A percentile compares a stretch with the other conserved stretches of the same genome.
phyloP scores from a whole-genome alignment of 2,888 invertebrate genomes.

The Gymnocheta viridis region DNA sequence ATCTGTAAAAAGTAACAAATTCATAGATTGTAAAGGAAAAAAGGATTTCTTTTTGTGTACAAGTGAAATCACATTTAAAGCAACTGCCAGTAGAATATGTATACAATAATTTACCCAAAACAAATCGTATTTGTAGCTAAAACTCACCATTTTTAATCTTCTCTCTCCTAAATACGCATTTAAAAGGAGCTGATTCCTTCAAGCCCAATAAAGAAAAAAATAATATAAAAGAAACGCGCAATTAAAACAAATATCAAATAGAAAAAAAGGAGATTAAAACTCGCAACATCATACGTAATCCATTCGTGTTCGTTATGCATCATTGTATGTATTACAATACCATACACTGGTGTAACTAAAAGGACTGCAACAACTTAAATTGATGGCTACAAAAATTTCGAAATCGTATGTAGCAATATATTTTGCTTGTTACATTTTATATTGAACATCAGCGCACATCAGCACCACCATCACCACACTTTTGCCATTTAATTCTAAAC shows the following conservation, averaged over 20 bases:
- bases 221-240: no score
- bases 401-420: conserved; percentile 12
- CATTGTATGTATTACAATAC: conserved; percentile 32
- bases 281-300: conserved; percentile 20
- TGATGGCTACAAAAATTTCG: conserved; percentile 40
- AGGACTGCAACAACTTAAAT: not conserved
- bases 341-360: conserved; percentile 3
- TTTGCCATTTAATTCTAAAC: conserved; percentile 41
- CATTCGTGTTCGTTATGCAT: conserved; percentile 50
- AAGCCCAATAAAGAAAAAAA: not conserved
- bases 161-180: conserved; percentile 2
- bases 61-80: conserved; percentile 21
- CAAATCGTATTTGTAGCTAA: conserved; percentile 15
- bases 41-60: not conserved
- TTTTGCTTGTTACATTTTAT: conserved; percentile 37
- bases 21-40: not conserved
- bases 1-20: conserved; percentile 27
- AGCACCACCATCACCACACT: not conserved
- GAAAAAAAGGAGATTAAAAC: not conserved
- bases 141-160: not conserved
- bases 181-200: conserved; percentile 10
- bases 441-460: conserved; percentile 31
- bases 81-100: conserved; percentile 31
- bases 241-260: conserved; percentile 36
- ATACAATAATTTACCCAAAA: conserved; percentile 11